Percentiles rank a stretch among this genome's conserved stretches.
These are phyloP conservation scores for Lemur catta DNA, from an alignment of 2,797 vertebrate genomes.

Conservation along the genomic window DNA sequence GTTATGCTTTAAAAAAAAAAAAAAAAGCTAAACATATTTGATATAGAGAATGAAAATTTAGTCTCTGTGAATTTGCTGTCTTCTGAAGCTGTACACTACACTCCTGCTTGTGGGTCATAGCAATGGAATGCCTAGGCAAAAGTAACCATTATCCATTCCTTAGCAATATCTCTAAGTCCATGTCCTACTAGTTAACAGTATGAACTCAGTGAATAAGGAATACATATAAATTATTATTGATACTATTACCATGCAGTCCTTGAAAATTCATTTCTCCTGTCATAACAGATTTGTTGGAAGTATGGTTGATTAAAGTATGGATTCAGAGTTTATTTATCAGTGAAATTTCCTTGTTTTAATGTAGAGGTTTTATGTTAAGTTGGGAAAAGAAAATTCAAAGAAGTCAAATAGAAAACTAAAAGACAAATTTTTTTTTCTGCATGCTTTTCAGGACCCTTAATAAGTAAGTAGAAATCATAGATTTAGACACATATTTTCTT, in stretches of 20 bases:
- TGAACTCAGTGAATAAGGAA: constrained; percentile 1
- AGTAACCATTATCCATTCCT: not conserved
- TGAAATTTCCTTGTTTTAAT: constrained; percentile 6
- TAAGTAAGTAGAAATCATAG: constrained; percentile 70
- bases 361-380: constrained; percentile 37
- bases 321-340: not conserved
- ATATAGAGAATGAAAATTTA: not conserved
- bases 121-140: not conserved
- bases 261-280: not conserved
- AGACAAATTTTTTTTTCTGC: constrained; percentile 45
- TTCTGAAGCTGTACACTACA: not conserved
- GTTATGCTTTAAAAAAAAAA: not conserved
- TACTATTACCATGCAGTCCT: not conserved
- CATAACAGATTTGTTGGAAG: constrained; percentile 30
- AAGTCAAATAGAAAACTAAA: constrained; percentile 52
- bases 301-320: constrained; percentile 16
- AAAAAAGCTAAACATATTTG: not conserved
- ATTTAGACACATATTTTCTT: constrained; percentile 68
- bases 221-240: not conserved
- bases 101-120: not conserved
- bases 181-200: not conserved
- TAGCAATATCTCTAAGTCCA: not conserved
- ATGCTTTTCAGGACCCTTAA: constrained; percentile 69
- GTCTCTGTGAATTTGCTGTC: not conserved
- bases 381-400: constrained; percentile 44